Conservation (phyloP, 2,113 vertebrate species). For the Amazona guildingii region DNA sequence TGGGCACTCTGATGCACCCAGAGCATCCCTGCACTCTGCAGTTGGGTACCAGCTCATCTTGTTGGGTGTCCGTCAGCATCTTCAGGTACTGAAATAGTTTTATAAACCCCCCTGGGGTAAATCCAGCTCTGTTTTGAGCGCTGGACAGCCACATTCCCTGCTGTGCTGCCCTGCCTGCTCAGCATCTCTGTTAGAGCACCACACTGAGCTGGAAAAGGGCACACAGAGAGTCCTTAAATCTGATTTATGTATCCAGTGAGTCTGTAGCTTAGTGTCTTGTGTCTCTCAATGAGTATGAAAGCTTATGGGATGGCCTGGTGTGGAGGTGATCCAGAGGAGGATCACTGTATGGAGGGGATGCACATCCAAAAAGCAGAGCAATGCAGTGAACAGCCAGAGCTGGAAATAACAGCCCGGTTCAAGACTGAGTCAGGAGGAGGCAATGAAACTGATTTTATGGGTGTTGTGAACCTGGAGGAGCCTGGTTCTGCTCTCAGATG, state of each 20-base stretch:
- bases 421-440: background rate
- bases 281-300: background rate
- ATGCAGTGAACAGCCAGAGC: accelerated
- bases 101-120: background rate
- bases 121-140: background rate
- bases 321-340: background rate
- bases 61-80: accelerated
- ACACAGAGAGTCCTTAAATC: accelerated
- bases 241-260: accelerated
- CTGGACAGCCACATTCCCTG: background rate
- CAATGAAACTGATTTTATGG: background rate
- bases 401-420: background rate
- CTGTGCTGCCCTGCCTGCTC: background rate
- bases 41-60: accelerated
- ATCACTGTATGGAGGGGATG: background rate
- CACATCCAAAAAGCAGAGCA: accelerated
- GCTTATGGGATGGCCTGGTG: background rate
- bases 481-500: accelerated
- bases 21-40: accelerated
- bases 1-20: background rate
- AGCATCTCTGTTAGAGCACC: accelerated
- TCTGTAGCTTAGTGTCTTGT: accelerated
- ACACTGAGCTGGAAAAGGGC: background rate
- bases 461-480: background rate
- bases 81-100: background rate